A percentile compares a stretch with the other conserved stretches of the same genome.
phyloP scores from a whole-genome alignment of 2,113 vertebrate species.

The Chunga burmeisteri region DNA sequence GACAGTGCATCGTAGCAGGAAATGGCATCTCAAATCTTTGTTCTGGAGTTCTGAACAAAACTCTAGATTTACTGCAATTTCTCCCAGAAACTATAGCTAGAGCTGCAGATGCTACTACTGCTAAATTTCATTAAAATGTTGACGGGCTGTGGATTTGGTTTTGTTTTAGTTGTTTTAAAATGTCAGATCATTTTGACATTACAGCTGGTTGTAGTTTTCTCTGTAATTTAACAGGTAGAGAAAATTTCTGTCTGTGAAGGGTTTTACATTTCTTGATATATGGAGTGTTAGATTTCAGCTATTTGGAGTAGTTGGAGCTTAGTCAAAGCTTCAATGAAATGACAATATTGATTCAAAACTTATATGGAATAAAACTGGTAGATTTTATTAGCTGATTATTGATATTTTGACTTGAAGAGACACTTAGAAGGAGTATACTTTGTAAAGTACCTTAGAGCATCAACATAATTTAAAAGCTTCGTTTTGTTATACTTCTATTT shows the following conservation, averaged over 20 bases:
- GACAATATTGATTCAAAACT: neutral
- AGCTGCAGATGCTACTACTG: neutral
- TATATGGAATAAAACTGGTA: neutral
- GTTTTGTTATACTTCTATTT: neutral
- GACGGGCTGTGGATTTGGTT: neutral
- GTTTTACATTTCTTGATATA: neutral
- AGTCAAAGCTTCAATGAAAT: neutral
- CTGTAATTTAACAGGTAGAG: neutral
- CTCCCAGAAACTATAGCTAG: neutral
- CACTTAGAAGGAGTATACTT: neutral
- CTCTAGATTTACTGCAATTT: neutral
- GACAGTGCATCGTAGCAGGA: neutral
- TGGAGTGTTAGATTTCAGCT: neutral
- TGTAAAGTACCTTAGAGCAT: neutral
- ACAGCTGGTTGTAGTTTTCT: neutral
- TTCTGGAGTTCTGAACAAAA: neutral
- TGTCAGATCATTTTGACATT: neutral
- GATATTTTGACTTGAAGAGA: neutral
- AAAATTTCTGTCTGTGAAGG: neutral
- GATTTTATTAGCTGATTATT: neutral
- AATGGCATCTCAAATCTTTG: neutral
- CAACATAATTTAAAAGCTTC: neutral
- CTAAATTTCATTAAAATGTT: neutral
- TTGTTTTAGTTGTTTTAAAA: neutral
- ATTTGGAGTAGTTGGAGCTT: neutral